phyloP scores from a whole-genome alignment of 2,797 vertebrate genomes.

The Bradypus variegatus region DNA sequence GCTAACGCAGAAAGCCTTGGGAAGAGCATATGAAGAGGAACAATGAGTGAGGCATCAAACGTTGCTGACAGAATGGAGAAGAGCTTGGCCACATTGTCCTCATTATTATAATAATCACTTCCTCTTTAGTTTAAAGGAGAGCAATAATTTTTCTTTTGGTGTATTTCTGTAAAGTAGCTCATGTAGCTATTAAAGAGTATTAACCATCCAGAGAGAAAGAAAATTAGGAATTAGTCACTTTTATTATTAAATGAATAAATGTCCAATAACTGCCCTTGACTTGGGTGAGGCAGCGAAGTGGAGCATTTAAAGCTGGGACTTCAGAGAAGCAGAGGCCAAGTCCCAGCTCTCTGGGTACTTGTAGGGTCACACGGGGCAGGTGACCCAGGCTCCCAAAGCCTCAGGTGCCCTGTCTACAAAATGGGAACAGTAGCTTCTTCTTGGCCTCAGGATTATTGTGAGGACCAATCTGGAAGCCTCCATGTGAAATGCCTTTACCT shows the following conservation, averaged over 20 bases:
- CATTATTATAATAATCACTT: conserved; percentile 21
- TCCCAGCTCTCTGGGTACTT: neutral
- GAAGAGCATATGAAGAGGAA: neutral
- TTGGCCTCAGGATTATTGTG: neutral
- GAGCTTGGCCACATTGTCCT: neutral
- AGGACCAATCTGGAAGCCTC: neutral
- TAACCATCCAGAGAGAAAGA: neutral
- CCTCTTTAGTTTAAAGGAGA: conserved; percentile 23
- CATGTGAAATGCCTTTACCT: neutral
- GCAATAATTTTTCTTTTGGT: conserved; percentile 26
- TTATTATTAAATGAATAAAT: conserved; percentile 43
- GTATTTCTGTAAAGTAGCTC: conserved; percentile 21
- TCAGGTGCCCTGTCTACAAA: neutral
- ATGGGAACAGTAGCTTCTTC: neutral
- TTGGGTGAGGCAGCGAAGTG: neutral
- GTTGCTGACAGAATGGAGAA: neutral
- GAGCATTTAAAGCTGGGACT: neutral
- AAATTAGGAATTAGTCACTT: conserved; percentile 43
- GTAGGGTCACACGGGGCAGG: neutral
- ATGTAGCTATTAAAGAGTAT: conserved; percentile 20
- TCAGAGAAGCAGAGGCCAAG: neutral
- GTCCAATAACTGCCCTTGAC: neutral
- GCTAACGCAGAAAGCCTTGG: neutral
- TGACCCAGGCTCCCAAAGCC: no score
- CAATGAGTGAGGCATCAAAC: neutral